These are phyloP conservation scores for Microtus montanus DNA, from an alignment of 2,113 vertebrate genomes.

Conservation along the genomic window DNA sequence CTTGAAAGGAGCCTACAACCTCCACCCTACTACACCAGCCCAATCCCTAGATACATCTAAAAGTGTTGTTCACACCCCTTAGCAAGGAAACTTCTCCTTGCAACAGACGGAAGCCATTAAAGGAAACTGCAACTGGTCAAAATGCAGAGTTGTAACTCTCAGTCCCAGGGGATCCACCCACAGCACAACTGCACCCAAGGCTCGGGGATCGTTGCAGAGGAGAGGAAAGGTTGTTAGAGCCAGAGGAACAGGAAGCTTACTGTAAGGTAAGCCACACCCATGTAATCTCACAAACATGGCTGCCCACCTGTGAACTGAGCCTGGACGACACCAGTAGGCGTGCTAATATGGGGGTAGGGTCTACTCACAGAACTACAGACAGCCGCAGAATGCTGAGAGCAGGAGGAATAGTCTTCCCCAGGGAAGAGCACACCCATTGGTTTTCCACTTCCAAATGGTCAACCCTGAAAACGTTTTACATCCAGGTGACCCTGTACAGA, in stretches of 20 bases:
- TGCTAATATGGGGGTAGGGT: too few species aligned
- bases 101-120: background rate
- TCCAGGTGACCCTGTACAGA: background rate
- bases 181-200: background rate
- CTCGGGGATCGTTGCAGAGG: background rate
- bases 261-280: background rate
- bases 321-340: background rate
- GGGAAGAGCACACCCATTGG: too few species aligned
- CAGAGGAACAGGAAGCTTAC: background rate
- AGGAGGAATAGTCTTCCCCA: background rate
- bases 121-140: background rate
- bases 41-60: background rate
- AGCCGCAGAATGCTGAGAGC: background rate
- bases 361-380: too few species aligned
- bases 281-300: background rate
- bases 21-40: background rate
- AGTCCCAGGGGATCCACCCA: background rate
- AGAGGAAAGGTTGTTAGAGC: background rate
- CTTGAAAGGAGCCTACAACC: background rate
- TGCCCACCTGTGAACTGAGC: background rate
- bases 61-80: background rate
- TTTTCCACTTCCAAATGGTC: background rate
- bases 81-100: background rate
- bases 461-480: background rate
- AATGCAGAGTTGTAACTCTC: background rate